phyloP scores from a whole-genome alignment of 2,797 vertebrate genomes.

The Enteromius argenteus region DNA sequence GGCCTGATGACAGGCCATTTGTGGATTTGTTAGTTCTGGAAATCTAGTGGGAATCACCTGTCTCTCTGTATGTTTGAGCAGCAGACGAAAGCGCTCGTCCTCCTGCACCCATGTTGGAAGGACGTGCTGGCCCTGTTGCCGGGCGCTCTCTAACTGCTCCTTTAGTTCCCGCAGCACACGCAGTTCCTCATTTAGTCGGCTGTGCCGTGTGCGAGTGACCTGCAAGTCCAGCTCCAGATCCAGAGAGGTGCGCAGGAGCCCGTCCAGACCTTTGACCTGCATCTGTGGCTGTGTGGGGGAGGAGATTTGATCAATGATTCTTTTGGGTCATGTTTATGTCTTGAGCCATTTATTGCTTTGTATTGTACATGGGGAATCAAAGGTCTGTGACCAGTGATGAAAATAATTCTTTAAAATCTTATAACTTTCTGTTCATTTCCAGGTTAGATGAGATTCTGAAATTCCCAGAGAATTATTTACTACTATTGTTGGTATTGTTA shows the following conservation, averaged over 20 bases:
- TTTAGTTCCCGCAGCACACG: slow-evolving; percentile 88
- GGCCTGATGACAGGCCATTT: not conserved
- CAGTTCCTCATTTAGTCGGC: slow-evolving; percentile 89
- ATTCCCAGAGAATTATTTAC: not conserved
- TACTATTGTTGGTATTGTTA: not conserved
- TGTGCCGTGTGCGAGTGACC: slow-evolving; percentile 90
- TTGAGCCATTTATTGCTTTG: not conserved
- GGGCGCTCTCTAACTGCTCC: slow-evolving; percentile 88
- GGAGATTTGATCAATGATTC: not conserved
- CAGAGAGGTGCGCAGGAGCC: slow-evolving; percentile 88
- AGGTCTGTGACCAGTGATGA: not conserved
- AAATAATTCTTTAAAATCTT: not conserved
- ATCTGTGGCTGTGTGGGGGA: slow-evolving; percentile 66
- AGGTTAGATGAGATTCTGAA: not conserved
- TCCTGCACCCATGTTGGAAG: slow-evolving; percentile 87
- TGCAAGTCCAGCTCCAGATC: slow-evolving; percentile 96
- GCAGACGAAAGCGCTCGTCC: slow-evolving; percentile 88
- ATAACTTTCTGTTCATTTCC: not conserved
- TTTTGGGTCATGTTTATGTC: not conserved
- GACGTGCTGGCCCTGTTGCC: slow-evolving; percentile 86
- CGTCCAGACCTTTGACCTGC: slow-evolving; percentile 75
- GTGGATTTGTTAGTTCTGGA: not conserved
- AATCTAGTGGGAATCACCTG: slow-evolving; percentile 73
- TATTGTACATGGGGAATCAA: not conserved
- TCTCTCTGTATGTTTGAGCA: slow-evolving; percentile 90